phyloP scores from a whole-genome alignment of 1,140 invertebrate genomes.

The Rhizoglyphus robini region DNA sequence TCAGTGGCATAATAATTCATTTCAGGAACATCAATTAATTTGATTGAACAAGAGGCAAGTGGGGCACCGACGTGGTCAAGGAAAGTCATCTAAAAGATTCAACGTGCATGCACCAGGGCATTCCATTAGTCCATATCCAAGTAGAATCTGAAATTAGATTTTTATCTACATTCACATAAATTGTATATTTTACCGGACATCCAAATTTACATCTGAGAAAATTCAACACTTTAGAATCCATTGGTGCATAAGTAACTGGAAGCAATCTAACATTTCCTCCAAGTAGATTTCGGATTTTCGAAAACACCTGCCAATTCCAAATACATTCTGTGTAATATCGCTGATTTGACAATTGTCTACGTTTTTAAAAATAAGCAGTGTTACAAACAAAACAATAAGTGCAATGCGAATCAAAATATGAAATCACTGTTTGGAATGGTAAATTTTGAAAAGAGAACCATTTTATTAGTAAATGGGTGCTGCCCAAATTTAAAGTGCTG shows the following conservation, averaged over 20 bases:
- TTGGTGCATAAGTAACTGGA: constrained; percentile 35
- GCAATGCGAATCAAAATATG: no score
- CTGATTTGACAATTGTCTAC: constrained; percentile 62
- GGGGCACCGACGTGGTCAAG: constrained; percentile 88
- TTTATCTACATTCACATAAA: neutral
- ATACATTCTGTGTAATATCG: constrained; percentile 29
- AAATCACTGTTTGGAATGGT: no score
- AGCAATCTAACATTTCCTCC: constrained; percentile 33
- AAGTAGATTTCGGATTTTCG: constrained; percentile 32
- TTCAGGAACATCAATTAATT: constrained; percentile 89
- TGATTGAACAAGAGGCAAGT: constrained; percentile 76
- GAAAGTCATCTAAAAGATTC: constrained; percentile 75
- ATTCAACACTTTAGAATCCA: constrained; percentile 33
- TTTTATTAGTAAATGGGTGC: no score
- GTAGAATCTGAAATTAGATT: constrained; percentile 37
- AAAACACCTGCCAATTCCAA: constrained; percentile 37
- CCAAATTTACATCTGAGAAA: constrained; percentile 35
- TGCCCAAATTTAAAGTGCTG: no score
- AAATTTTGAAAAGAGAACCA: no score
- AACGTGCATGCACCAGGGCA: constrained; percentile 76
- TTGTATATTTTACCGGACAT: constrained; percentile 30
- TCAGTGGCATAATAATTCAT: constrained; percentile 88
- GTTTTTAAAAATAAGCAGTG: constrained; percentile 68
- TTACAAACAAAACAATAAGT: no score
- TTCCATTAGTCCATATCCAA: constrained; percentile 96